These are phyloP conservation scores for Oreochromis niloticus DNA, from an alignment of 2,113 vertebrate species.

Conservation along the genomic window DNA sequence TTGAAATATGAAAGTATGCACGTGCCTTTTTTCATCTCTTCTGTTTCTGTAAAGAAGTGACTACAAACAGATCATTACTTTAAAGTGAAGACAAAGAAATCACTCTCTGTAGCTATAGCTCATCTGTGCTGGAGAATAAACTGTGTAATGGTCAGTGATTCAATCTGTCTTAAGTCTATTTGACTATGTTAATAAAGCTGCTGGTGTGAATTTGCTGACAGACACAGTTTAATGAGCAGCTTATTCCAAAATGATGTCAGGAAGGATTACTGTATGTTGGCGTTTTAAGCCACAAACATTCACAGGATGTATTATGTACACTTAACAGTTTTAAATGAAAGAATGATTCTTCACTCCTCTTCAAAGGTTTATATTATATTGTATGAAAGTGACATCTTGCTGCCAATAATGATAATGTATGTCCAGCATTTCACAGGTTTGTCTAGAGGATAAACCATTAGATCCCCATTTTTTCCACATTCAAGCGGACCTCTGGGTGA, in stretches of 20 bases:
- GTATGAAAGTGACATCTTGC: not conserved
- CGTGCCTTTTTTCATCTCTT: not conserved
- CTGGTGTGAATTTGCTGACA: not conserved
- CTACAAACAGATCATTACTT: not conserved
- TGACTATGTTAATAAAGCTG: not conserved
- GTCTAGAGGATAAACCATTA: not conserved
- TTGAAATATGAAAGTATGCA: not conserved
- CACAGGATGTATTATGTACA: not conserved
- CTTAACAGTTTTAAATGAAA: not conserved
- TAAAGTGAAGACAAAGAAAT: not conserved
- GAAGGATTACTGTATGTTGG: not conserved
- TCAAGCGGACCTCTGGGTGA: not conserved
- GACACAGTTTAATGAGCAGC: not conserved
- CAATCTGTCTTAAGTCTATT: not conserved
- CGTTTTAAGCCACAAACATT: not conserved
- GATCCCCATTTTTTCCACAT: not conserved
- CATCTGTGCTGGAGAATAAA: not conserved
- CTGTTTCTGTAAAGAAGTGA: not conserved
- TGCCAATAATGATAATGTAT: not conserved
- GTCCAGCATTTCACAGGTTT: not conserved
- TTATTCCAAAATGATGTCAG: not conserved
- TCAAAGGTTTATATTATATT: not conserved
- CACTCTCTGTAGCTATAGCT: not conserved
- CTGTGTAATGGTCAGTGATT: not conserved
- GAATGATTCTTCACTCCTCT: not conserved